phyloP scores from a whole-genome alignment of 2,113 vertebrate species.

The Callocephalon fimbriatum region DNA sequence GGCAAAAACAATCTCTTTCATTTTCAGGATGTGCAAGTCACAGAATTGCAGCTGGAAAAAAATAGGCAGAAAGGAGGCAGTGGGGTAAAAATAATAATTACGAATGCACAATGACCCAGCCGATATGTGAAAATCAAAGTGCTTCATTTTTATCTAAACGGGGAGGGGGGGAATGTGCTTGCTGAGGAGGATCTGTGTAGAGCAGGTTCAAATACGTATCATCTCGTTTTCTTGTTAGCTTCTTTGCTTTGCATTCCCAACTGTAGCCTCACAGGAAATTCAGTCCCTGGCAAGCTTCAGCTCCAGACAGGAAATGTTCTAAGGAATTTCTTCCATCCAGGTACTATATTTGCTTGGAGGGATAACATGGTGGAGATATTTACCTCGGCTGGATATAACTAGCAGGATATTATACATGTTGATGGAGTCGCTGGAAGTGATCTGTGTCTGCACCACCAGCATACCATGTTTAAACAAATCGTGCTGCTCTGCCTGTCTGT shows the following conservation, averaged over 20 bases:
- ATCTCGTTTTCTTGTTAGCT: constrained; percentile 32
- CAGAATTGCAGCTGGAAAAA: constrained; percentile 68
- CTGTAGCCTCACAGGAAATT: constrained; percentile 63
- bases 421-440: constrained; percentile 47
- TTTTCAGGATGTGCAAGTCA: constrained; percentile 68
- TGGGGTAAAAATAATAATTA: not conserved
- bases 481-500: constrained; percentile 5
- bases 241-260: constrained; percentile 50
- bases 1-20: constrained; percentile 71
- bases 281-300: constrained; percentile 50
- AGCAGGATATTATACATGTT: constrained; percentile 46
- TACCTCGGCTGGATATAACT: constrained; percentile 26
- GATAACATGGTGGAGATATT: constrained; percentile 28
- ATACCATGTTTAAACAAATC: constrained; percentile 43
- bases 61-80: not conserved
- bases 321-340: constrained; percentile 60
- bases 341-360: constrained; percentile 59
- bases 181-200: not conserved
- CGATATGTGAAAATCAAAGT: not conserved
- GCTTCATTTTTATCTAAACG: not conserved
- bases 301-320: constrained; percentile 56
- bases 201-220: constrained; percentile 31
- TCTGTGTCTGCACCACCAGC: constrained; percentile 39
- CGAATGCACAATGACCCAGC: not conserved
- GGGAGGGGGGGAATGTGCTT: not conserved